These are phyloP conservation scores for Laupala kohalensis DNA, from an alignment of 1,140 invertebrate genomes.

Conservation along the genomic window DNA sequence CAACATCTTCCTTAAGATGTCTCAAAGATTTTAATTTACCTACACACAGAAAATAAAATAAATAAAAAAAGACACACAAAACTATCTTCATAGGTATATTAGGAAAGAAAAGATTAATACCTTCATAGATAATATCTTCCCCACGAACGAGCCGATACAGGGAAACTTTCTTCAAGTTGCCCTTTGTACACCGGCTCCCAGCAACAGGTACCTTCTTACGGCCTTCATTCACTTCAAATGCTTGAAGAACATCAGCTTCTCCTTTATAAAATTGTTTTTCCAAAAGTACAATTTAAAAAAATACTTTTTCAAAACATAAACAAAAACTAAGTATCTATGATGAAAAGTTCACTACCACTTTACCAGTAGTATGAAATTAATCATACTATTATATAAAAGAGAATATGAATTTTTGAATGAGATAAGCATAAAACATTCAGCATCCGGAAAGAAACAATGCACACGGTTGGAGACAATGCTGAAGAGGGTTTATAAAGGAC, in stretches of 20 bases:
- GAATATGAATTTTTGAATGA: no score
- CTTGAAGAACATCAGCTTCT: constrained; percentile 72
- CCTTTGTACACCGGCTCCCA: constrained; percentile 73
- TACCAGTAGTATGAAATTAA: no score
- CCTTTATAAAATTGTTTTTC: constrained; percentile 32
- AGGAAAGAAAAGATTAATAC: constrained; percentile 30
- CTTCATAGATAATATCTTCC: constrained; percentile 57
- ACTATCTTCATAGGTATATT: not conserved
- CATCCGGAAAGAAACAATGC: no score
- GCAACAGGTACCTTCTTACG: constrained; percentile 74
- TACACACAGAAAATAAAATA: no score
- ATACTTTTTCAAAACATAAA: no score
- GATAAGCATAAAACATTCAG: no score
- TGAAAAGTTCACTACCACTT: no score
- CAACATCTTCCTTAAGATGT: constrained; percentile 81
- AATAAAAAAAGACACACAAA: not conserved
- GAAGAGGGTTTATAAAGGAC: no score
- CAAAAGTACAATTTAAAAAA: no score
- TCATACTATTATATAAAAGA: no score
- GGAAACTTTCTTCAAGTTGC: constrained; percentile 53
- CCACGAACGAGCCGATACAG: constrained; percentile 55
- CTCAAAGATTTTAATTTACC: constrained; percentile 66
- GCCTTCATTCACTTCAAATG: constrained; percentile 71
- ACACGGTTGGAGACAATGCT: no score
- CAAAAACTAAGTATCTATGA: no score